Conservation (phyloP, 2,797 vertebrate species). For the Enteromius unitaeniatus region DNA sequence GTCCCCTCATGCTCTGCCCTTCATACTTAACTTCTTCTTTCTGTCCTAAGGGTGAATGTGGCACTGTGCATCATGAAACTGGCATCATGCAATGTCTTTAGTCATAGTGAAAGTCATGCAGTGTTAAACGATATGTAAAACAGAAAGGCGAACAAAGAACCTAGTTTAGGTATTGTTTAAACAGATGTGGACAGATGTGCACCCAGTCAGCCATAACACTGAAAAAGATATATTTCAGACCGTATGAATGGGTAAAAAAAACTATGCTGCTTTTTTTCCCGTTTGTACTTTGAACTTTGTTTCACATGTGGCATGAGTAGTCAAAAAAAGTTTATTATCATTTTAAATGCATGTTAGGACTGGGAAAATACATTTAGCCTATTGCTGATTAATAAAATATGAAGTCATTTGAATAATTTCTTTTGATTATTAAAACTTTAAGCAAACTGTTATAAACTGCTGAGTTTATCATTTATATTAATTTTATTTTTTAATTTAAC, state of each 20-base stretch:
- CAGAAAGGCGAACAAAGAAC: not conserved
- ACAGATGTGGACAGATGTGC: not conserved
- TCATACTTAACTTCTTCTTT: conserved; percentile 49
- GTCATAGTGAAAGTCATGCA: conserved; percentile 27
- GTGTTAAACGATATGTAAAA: conserved; percentile 24
- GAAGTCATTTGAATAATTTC: not conserved
- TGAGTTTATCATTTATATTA: not conserved
- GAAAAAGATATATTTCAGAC: not conserved
- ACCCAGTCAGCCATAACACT: not conserved
- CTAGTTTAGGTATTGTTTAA: conserved; percentile 11
- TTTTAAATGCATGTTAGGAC: not conserved
- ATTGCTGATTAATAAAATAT: not conserved
- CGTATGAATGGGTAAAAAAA: not conserved
- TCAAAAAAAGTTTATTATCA: not conserved
- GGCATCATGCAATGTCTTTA: conserved; percentile 31
- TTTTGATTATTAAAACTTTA: not conserved
- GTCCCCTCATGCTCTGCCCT: conserved; percentile 50
- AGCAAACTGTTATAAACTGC: not conserved
- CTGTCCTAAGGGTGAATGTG: conserved; percentile 41
- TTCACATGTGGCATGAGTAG: not conserved
- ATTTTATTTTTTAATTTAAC: too few species aligned
- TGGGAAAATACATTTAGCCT: not conserved
- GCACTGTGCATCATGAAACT: conserved; percentile 37
- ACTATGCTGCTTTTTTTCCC: not conserved
- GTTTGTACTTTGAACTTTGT: not conserved